Percentiles rank a stretch among this genome's conserved stretches.
These are phyloP conservation scores for Congeria kusceri DNA, from an alignment of 2,888 invertebrate species.

Conservation along the genomic window DNA sequence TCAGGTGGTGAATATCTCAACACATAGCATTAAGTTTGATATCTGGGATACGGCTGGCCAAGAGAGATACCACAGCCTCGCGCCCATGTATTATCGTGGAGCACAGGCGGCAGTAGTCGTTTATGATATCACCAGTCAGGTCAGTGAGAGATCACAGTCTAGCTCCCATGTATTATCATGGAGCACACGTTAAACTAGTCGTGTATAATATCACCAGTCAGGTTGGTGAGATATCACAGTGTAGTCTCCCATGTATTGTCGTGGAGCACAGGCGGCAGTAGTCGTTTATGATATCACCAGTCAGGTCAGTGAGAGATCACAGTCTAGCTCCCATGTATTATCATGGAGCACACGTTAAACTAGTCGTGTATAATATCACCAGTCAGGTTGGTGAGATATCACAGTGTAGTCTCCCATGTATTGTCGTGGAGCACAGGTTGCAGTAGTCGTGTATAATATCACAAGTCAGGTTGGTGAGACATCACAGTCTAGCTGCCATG, in stretches of 20 bases:
- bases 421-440: too few relatives aligned
- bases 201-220: conserved; percentile 6
- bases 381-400: conserved; percentile 88
- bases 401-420: too few relatives aligned
- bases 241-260: conserved; percentile 98
- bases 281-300: conserved; percentile 99
- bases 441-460: too few relatives aligned
- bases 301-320: conserved; percentile 88
- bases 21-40: conserved; percentile 99
- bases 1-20: conserved; percentile 96
- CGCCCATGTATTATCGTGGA: conserved; percentile 95
- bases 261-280: conserved; percentile 93
- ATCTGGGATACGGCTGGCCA: conserved; percentile 99
- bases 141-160: conserved; percentile 60
- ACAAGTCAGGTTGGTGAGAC: not conserved
- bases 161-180: not conserved
- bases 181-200: conserved; percentile 6
- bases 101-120: conserved; percentile 98
- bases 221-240: conserved; percentile 95
- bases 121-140: conserved; percentile 98
- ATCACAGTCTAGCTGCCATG: not conserved
- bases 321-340: conserved; percentile 99
- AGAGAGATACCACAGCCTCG: conserved; percentile 99
- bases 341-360: conserved; percentile 91
- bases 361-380: conserved; percentile 84